Base-by-base conservation (phyloP, 1,140 invertebrate genomes). In the Pinna nobilis region DNA sequence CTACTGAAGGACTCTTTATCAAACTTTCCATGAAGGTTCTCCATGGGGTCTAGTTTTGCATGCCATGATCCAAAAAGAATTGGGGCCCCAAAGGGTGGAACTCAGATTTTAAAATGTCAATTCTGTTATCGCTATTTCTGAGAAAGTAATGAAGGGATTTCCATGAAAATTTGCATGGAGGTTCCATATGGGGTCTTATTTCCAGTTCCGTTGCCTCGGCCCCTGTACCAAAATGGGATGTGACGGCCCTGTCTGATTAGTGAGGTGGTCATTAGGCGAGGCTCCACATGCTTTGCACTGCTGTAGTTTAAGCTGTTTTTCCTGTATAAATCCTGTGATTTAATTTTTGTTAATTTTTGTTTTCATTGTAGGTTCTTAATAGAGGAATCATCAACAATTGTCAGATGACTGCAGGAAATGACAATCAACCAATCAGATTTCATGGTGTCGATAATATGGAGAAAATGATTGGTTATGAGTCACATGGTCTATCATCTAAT, bases 1-100 rank as follows among this genome's bases (percentile, higher is more conserved):
- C 50, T 23, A 72, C 85, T 79, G 81, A 90, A 89, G 87, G 87
- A 74, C 88, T 82, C 33, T n/a, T 85, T 78, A 59, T 89, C 84
- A 30, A 89, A 65, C 44, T 88, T 75, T 55, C 82, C 70, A 6
- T 88, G 65, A 3, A 80, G 83, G 4, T 75, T 76, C 35, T 88
- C 78, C 0, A 90, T 33, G 2, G 50, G 20, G n/a, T n/a, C n/a
- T n/a, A n/a, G n/a, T n/a, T n/a, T n/a, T n/a, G n/a, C n/a, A n/a
- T n/a, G n/a, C n/a, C n/a, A n/a, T n/a, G n/a, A n/a, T n/a, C n/a
- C n/a, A n/a, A n/a, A n/a, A n/a, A n/a, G n/a, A n/a, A n/a, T n/a
- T n/a, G n/a, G n/a, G n/a, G n/a, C n/a, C n/a, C n/a, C n/a, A n/a
- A n/a, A n/a, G n/a, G n/a, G n/a, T n/a, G n/a, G n/a, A n/a, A n/a